Base-by-base conservation (phyloP, 2,797 vertebrate species). In the Coilia nasus region DNA sequence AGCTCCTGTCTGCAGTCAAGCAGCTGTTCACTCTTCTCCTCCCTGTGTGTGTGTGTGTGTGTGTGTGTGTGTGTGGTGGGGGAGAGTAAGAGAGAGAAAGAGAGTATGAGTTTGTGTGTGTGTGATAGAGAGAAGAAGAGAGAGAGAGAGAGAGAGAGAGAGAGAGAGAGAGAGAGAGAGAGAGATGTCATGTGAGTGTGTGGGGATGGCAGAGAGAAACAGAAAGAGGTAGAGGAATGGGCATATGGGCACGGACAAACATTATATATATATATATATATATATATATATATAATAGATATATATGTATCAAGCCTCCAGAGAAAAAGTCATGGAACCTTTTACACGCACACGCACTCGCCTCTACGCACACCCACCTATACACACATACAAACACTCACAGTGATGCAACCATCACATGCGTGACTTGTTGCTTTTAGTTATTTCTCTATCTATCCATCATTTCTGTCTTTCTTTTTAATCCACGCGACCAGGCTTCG, bases 21-120 rank as follows among this genome's bases (percentile, higher is more conserved):
- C 85, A 96, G 95, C 88, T 98, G 97, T 90, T 98, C 97, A 82
- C 96, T 98, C 94, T 98, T 98, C 92, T 98, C 97, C 92, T 98
- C 97, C 85, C 97, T 98, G 90, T 25, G 41, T 46, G 41, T 44
- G 57, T 64, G 44, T 46, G 82, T 64, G 81, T 54, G 56, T 60
- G 82, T 59, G 82, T 82, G 82, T 41, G 54, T 60, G 81, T 82
- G 50, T 28, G 28, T 82, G 81, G 50, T 54, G 50, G 50, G 3
- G 50, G 7, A 10, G 9, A 54, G 50, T 7, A 54, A 10, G 50
- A 10, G 50, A 10, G 50, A 10, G 7, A 9, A 54, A 7, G 2
- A 54, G 35, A 10, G 81, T 82, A 54, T 62, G 82, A 15, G 57
- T 46, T 35, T 28, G 57, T 46, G 60, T 19, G 14, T 75, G 11